Base-by-base conservation (phyloP, 2,797 vertebrate species). In the Podargus strigoides region DNA sequence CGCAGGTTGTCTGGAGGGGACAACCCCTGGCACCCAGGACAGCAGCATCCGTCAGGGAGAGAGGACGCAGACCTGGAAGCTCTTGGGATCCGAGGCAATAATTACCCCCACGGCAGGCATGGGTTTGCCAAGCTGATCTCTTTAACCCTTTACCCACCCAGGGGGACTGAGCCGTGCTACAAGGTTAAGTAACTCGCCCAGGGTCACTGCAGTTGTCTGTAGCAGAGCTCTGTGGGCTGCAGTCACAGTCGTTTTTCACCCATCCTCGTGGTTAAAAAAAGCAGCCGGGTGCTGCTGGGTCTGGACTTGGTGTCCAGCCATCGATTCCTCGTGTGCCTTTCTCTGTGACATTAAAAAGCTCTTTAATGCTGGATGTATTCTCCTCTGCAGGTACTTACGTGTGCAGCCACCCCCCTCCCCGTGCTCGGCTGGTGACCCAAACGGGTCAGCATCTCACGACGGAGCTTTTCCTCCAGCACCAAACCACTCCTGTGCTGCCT, bases 181-280 rank as follows among this genome's bases (percentile, higher is more conserved):
- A 14, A n/a, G 23, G 26, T 36, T 26, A 14, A 70, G 27, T 14
- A 16, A n/a, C 39, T 42, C 37, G 20, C 37, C 34, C 50, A 21
- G 24, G 34, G 11, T 44, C 3, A 0, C 9, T 34, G 7, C 7
- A 0, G 37, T 5, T 52, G 30, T 14, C 42, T 36, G 36, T 2
- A 37, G 67, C 59, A 28, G 26, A 70, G 49, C 66, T 18, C 47
- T 0, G 6, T 6, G 67, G n/a, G 49, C 10, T 59, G 17, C 34
- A 39, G 18, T 32, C 37, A 8, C 15, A 0, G 30, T 6, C 6
- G 1, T 11, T 58, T 85, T 41, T 36, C 7, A 49, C 7, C 12
- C 8, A 2, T 41, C 60, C 44, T 1, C 0, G 2, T 1, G n/a
- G 32, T 14, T 50, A 12, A 62, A 69, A 64, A 36, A 15, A 12